Conservation (phyloP, 2,113 vertebrate species). For the Limnothrissa miodon region DNA sequence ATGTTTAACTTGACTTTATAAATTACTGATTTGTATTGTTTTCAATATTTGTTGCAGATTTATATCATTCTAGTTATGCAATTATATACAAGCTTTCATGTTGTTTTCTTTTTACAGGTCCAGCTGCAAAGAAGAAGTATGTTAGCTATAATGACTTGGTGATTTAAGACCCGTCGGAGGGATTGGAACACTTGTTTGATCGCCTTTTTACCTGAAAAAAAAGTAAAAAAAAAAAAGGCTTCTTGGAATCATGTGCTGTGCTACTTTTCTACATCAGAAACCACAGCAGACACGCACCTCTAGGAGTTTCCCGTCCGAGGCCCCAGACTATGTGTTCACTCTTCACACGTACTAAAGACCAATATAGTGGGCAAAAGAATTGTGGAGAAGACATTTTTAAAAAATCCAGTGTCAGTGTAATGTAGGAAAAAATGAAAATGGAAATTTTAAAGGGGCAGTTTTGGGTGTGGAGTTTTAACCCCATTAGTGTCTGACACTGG, state of each 20-base stretch:
- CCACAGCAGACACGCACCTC: neutral
- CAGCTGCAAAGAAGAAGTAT: conserved; percentile 90
- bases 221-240: conserved; percentile 20
- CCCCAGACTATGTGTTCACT: conserved; percentile 24
- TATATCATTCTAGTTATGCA: no score
- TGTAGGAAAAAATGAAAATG: neutral
- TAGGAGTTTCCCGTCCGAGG: conserved; percentile 11
- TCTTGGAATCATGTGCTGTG: conserved; percentile 33
- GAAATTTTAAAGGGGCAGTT: neutral
- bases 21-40: no score
- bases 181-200: conserved; percentile 53
- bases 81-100: neutral
- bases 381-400: neutral
- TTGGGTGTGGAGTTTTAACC: neutral
- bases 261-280: conserved; percentile 23
- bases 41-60: no score
- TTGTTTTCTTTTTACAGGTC: conserved; percentile 69
- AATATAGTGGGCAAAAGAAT: neutral
- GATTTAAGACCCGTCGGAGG: conserved; percentile 74
- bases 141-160: conserved; percentile 94
- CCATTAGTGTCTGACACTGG: neutral
- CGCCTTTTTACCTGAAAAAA: conserved; percentile 27
- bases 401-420: neutral
- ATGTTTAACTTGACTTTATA: no score
- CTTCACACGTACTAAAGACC: neutral